These are phyloP conservation scores for Tenthredo distinguenda DNA, from an alignment of 2,888 invertebrate species.

Conservation along the genomic window DNA sequence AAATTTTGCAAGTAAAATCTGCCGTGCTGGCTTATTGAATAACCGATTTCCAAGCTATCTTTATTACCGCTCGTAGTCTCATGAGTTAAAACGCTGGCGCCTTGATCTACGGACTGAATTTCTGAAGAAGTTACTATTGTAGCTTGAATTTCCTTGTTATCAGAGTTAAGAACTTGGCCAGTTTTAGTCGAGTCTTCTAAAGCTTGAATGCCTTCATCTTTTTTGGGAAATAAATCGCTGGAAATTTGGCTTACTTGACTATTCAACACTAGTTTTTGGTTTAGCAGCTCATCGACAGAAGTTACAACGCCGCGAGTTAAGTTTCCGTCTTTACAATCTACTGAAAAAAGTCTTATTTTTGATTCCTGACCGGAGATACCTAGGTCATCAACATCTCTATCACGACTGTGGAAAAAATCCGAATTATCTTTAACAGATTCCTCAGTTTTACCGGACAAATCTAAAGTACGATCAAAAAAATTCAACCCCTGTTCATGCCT, in stretches of 20 bases:
- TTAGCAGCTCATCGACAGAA: constrained; percentile 45
- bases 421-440: constrained; percentile 6
- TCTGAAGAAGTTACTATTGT: constrained; percentile 12
- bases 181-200: not conserved
- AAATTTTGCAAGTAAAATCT: constrained; percentile 66
- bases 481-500: constrained; percentile 62
- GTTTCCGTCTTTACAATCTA: not conserved
- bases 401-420: constrained; percentile 29
- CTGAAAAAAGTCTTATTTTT: constrained; percentile 36
- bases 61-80: constrained; percentile 68
- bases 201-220: not conserved
- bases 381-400: not conserved
- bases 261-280: constrained; percentile 48
- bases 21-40: constrained; percentile 70
- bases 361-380: constrained; percentile 25
- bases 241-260: constrained; percentile 46
- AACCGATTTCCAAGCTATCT: constrained; percentile 71
- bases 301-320: constrained; percentile 19
- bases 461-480: constrained; percentile 63
- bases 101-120: constrained; percentile 25
- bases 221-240: constrained; percentile 19
- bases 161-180: not conserved
- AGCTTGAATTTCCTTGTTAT: constrained; percentile 8
- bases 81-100: constrained; percentile 59
- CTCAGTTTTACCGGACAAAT: constrained; percentile 50